Percentiles rank a stretch among this genome's conserved stretches.
Evolutionary conservation across 2,888 invertebrate genomes (phyloP).

Genomic region (Eupithecia pulchellata): DNA sequence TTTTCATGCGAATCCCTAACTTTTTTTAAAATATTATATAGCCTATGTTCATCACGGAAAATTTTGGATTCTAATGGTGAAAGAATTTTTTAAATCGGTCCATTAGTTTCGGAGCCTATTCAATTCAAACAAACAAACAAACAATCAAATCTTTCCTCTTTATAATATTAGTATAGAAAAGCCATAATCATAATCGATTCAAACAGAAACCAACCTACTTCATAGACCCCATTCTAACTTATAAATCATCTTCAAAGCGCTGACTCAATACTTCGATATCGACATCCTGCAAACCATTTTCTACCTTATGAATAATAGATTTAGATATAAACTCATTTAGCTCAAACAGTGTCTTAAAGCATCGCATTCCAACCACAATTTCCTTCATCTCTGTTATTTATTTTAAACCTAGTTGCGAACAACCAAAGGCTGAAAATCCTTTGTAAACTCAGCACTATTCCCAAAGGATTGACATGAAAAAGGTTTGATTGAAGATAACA

Average conservation of each 20-base stretch:
- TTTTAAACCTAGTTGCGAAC: background rate
- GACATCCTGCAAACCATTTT: background rate
- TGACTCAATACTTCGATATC: constrained; percentile 16
- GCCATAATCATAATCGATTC: background rate
- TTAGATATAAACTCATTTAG: background rate
- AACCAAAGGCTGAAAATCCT: constrained; percentile 7
- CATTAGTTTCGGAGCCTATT: no score
- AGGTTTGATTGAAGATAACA: constrained; percentile 67
- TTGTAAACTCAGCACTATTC: constrained; percentile 43
- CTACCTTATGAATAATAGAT: background rate
- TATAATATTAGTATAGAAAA: no score
- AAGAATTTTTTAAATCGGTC: no score
- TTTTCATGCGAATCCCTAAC: no score
- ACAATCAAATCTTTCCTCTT: no score
- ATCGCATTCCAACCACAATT: constrained; percentile 21
- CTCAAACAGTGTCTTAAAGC: background rate
- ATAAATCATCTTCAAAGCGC: constrained; percentile 29
- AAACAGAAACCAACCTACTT: constrained; percentile 28
- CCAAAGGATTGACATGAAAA: constrained; percentile 53
- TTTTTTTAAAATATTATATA: no score
- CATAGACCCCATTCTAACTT: constrained; percentile 31
- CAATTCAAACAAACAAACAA: no score
- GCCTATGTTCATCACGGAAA: no score
- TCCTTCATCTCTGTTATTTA: background rate
- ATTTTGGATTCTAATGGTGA: no score